phyloP scores from a whole-genome alignment of 1,140 invertebrate species.

The Acromyrmex echinatior region DNA sequence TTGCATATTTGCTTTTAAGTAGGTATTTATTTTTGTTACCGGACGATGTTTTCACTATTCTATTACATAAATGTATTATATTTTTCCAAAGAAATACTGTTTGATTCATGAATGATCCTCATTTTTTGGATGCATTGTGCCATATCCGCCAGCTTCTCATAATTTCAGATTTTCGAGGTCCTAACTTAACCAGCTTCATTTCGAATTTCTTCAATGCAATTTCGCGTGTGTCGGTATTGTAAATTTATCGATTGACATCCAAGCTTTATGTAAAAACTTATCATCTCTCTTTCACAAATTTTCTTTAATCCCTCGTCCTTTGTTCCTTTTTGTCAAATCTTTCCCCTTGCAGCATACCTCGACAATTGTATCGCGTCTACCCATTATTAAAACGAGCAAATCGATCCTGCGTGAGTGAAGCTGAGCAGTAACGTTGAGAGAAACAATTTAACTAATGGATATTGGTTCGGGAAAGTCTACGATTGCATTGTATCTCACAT shows the following conservation, averaged over 20 bases:
- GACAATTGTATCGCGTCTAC: constrained; percentile 61
- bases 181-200: background rate
- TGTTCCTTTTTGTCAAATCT: constrained; percentile 1
- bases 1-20: background rate
- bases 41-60: background rate
- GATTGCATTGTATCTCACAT: constrained; percentile 42
- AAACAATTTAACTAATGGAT: constrained; percentile 86
- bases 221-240: background rate
- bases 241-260: constrained; percentile 25
- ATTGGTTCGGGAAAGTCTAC: constrained; percentile 75
- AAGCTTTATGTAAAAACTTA: background rate
- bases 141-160: background rate
- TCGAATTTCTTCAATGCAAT: background rate
- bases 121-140: background rate
- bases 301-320: background rate
- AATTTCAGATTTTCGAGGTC: constrained; percentile 29
- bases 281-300: background rate
- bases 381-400: constrained; percentile 58
- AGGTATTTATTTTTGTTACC: background rate
- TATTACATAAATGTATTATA: background rate
- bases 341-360: constrained; percentile 27
- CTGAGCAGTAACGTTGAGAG: constrained; percentile 72
- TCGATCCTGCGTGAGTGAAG: constrained; percentile 43
- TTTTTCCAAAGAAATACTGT: background rate
- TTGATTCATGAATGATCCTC: background rate